Percentiles rank a stretch among this genome's conserved stretches.
phyloP scores from a whole-genome alignment of 1,140 invertebrate genomes.

The Pantala flavescens region DNA sequence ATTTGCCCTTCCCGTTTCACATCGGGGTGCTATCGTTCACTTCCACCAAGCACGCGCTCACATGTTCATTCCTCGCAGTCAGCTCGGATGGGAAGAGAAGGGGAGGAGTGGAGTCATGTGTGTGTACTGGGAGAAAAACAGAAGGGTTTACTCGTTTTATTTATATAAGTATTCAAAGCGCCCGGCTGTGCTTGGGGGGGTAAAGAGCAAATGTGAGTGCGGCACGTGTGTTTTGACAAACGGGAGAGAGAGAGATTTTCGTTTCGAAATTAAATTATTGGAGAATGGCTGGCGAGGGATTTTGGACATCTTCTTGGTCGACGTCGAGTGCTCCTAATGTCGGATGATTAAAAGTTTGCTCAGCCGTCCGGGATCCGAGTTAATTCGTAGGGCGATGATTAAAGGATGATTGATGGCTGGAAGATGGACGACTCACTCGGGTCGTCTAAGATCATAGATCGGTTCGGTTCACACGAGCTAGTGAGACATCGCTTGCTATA shows the following conservation, averaged over 20 bases:
- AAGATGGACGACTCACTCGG: too few species aligned
- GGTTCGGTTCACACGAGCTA: too few species aligned
- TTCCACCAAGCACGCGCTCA: not conserved
- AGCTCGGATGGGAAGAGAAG: not conserved
- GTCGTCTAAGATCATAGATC: too few species aligned
- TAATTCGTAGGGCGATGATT: not conserved
- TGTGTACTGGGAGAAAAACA: not conserved
- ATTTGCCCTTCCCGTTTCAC: not conserved
- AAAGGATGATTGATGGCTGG: not conserved
- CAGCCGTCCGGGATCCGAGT: not conserved
- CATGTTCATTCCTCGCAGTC: not conserved
- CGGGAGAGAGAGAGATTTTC: not conserved
- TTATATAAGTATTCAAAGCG: slow-evolving; percentile 4
- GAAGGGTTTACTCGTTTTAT: not conserved
- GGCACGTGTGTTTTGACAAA: slow-evolving; percentile 9
- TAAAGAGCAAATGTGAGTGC: not conserved
- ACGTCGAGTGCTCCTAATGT: not conserved
- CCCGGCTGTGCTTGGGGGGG: not conserved
- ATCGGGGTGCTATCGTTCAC: not conserved
- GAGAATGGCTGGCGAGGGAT: not conserved
- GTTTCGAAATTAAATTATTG: slow-evolving; percentile 8
- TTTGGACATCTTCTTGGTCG: not conserved
- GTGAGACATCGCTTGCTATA: too few species aligned
- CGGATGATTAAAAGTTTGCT: not conserved
- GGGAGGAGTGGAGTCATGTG: not conserved